A percentile compares a stretch with the other conserved stretches of the same genome.
phyloP scores from a whole-genome alignment of 2,113 vertebrate species.

The Leptosomus discolor region DNA sequence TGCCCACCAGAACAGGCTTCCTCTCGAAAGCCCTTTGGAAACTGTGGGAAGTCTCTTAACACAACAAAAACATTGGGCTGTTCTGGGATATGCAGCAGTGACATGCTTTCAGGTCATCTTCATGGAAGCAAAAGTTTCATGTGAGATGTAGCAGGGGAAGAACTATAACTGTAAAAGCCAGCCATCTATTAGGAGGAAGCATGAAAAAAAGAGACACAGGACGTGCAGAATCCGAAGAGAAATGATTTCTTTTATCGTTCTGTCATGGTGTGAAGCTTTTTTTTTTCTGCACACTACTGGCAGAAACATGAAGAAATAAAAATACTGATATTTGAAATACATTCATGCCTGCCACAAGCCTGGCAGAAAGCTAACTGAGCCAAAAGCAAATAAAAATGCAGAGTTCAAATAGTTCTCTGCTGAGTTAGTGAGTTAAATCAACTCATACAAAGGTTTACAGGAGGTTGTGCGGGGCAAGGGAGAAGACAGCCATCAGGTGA shows the following conservation, averaged over 20 bases:
- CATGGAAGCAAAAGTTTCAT: neutral
- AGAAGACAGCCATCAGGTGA: neutral
- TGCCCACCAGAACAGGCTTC: neutral
- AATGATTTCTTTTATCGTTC: neutral
- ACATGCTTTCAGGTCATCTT: neutral
- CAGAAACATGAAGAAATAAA: neutral
- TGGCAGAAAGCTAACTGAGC: neutral
- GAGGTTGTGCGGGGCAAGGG: neutral
- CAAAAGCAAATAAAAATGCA: neutral
- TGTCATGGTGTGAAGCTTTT: neutral
- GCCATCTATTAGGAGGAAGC: neutral
- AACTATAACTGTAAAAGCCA: neutral
- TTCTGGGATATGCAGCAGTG: neutral
- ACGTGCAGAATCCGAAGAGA: neutral
- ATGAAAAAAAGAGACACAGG: neutral
- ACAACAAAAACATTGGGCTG: neutral
- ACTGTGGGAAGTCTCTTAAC: neutral
- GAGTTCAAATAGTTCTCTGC: neutral
- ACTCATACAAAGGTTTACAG: neutral
- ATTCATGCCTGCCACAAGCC: neutral
- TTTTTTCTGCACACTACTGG: neutral
- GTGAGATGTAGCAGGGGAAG: neutral
- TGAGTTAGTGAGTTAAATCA: neutral
- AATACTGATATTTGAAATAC: neutral
- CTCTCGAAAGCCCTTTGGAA: neutral